A percentile compares a stretch with the other conserved stretches of the same genome.
Conservation (phyloP, 2,888 invertebrate genomes). For the Drosophila nr. medialis region DNA sequence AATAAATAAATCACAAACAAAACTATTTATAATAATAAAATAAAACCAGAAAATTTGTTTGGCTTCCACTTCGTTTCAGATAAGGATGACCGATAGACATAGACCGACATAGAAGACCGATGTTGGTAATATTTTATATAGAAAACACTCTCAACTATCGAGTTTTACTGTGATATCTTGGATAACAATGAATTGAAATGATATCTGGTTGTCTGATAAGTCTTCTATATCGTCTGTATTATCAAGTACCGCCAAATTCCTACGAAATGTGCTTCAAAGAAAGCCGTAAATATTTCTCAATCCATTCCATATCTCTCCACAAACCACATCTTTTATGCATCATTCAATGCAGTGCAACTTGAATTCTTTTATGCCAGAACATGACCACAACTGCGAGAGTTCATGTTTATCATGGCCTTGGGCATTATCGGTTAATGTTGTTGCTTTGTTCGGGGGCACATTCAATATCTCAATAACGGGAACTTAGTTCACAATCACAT, state of each 20-base stretch:
- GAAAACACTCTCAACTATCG: background rate
- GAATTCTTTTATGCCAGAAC: background rate
- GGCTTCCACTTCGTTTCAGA: background rate
- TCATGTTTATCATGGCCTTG: constrained; percentile 3
- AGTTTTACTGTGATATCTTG: background rate
- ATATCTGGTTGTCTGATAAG: background rate
- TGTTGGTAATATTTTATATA: background rate
- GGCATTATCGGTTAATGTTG: constrained; percentile 23
- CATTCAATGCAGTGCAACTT: background rate
- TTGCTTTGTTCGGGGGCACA: background rate
- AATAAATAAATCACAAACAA: background rate
- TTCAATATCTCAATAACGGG: constrained; percentile 4
- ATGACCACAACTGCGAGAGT: background rate
- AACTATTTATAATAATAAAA: background rate
- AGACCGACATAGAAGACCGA: background rate
- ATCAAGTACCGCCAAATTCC: background rate
- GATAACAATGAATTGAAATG: background rate
- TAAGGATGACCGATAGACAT: too few relatives aligned
- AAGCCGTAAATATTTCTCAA: background rate
- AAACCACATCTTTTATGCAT: background rate
- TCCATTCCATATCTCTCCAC: background rate
- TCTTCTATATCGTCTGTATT: background rate
- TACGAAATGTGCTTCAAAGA: background rate
- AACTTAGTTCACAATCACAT: constrained; percentile 19
- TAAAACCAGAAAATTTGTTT: background rate